These are phyloP conservation scores for Himantopus leucocephalus DNA, from an alignment of 2,113 vertebrate species.

Conservation along the genomic window DNA sequence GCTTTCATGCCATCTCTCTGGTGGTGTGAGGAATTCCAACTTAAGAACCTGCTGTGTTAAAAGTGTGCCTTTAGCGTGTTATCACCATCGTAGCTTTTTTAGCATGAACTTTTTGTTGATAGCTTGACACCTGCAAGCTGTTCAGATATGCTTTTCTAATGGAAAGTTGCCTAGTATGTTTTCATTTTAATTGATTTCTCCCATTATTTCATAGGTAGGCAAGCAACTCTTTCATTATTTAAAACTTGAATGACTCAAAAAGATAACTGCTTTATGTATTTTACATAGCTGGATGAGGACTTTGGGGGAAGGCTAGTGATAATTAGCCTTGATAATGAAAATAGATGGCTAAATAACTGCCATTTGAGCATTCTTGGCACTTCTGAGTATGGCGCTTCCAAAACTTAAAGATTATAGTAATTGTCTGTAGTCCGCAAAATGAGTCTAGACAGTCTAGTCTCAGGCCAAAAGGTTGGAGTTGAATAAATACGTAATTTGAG, in stretches of 20 bases:
- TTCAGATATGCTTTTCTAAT: neutral
- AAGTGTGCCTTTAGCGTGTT: rapidly evolving
- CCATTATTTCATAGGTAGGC: neutral
- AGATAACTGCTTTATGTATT: neutral
- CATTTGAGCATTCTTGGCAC: neutral
- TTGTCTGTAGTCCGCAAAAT: neutral
- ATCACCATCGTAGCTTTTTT: neutral
- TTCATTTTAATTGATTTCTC: neutral
- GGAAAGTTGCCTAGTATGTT: neutral
- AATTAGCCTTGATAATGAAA: neutral
- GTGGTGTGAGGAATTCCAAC: neutral
- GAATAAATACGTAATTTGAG: constrained; percentile 21
- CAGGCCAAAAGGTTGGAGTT: constrained; percentile 13
- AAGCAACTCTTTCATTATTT: neutral
- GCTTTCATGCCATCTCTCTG: rapidly evolving
- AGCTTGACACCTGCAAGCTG: neutral
- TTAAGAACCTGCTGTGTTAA: neutral
- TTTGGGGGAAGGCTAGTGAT: neutral
- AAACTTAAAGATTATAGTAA: neutral
- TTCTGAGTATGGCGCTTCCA: neutral
- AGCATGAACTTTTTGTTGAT: neutral
- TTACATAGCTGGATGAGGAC: neutral
- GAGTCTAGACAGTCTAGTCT: constrained; percentile 36
- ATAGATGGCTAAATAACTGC: neutral
- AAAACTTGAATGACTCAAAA: neutral